phyloP scores from a whole-genome alignment of 2,888 invertebrate genomes.

The Heliconius aoede region DNA sequence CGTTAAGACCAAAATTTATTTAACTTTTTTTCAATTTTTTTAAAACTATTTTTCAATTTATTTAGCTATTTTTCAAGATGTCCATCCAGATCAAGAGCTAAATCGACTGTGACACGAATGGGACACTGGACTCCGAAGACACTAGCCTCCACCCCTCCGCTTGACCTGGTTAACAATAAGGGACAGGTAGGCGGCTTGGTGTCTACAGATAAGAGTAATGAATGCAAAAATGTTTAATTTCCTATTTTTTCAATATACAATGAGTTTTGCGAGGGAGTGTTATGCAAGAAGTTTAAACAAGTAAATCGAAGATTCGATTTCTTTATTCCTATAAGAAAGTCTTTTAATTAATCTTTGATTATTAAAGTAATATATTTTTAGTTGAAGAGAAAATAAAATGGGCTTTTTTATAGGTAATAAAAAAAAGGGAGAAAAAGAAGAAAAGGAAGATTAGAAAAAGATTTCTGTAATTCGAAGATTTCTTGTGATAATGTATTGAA shows the following conservation, averaged over 20 bases:
- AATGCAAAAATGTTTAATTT: constrained; percentile 1
- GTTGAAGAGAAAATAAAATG: not conserved
- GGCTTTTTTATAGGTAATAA: not conserved
- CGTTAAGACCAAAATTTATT: not conserved
- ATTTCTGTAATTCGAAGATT: no score
- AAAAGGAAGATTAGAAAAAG: no score
- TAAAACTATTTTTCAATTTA: no score
- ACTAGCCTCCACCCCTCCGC: constrained; percentile 40
- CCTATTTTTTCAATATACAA: not conserved
- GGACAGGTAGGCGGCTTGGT: constrained; percentile 6
- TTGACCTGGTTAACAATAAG: constrained; percentile 45
- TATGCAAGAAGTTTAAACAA: not conserved
- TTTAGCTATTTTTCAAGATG: not conserved
- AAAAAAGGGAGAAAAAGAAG: no score
- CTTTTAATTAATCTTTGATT: no score
- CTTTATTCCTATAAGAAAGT: no score
- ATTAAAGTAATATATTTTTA: not conserved
- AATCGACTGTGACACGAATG: constrained; percentile 43
- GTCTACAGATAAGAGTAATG: constrained; percentile 21
- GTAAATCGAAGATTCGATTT: no score
- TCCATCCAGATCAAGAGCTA: constrained; percentile 36
- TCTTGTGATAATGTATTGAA: no score
- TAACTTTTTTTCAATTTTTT: no score
- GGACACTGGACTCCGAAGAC: constrained; percentile 30
- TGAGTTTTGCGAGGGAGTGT: not conserved